Percentiles rank a stretch among this genome's conserved stretches.
These are phyloP conservation scores for Phaedon cochleariae DNA, from an alignment of 2,888 invertebrate species.

Conservation along the genomic window DNA sequence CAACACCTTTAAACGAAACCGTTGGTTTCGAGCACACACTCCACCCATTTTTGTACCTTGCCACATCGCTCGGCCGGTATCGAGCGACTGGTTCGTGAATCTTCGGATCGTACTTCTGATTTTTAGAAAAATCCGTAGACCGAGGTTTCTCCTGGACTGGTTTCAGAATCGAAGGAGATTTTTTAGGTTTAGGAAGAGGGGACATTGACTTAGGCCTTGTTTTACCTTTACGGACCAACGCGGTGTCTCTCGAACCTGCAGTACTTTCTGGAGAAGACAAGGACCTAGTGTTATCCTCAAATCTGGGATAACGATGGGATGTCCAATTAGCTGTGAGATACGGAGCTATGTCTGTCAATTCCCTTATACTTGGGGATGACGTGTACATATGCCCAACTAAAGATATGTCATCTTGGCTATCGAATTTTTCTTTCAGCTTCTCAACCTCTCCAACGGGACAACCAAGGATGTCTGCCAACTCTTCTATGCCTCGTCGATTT, in stretches of 20 bases:
- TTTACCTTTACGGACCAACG: slow-evolving; percentile 61
- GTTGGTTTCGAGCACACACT: slow-evolving; percentile 70
- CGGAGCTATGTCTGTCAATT: slow-evolving; percentile 79
- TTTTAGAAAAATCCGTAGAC: slow-evolving; percentile 63
- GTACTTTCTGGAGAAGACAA: slow-evolving; percentile 65
- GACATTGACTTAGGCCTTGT: slow-evolving; percentile 62
- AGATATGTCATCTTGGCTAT: slow-evolving; percentile 67
- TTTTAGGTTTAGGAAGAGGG: slow-evolving; percentile 62
- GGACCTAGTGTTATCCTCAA: slow-evolving; percentile 73
- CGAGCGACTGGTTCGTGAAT: slow-evolving; percentile 79
- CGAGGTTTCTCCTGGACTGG: slow-evolving; percentile 47
- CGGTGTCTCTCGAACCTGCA: slow-evolving; percentile 47
- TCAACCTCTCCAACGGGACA: slow-evolving; percentile 74
- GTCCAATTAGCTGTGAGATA: slow-evolving; percentile 83
- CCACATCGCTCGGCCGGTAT: slow-evolving; percentile 70
- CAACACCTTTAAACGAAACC: slow-evolving; percentile 78
- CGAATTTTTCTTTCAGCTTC: slow-evolving; percentile 76
- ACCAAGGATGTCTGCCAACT: slow-evolving; percentile 57
- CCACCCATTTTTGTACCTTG: slow-evolving; percentile 63
- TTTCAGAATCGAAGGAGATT: slow-evolving; percentile 59
- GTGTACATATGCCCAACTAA: slow-evolving; percentile 81
- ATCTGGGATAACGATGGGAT: slow-evolving; percentile 79
- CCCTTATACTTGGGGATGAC: slow-evolving; percentile 81
- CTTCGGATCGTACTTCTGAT: slow-evolving; percentile 77
- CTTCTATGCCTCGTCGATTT: slow-evolving; percentile 51